Base-by-base conservation (phyloP, 1,140 invertebrate species). In the Drosophila littoralis region DNA sequence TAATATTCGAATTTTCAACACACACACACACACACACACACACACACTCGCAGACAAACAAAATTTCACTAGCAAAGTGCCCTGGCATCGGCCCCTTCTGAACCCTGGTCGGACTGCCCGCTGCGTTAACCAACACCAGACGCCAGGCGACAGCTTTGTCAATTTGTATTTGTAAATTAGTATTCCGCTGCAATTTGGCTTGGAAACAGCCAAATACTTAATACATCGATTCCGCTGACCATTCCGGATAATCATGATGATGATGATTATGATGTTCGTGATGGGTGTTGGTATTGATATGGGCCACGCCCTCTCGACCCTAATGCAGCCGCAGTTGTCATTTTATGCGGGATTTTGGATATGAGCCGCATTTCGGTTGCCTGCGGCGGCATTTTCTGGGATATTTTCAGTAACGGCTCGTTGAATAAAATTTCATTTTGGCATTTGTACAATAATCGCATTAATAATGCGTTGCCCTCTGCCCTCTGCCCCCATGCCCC, bases 121-220 rank as follows among this genome's bases (percentile, higher is more conserved):
- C 67, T 86, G 75, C 70, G 81, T 71, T 67, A 46, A 45, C 68
- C 64, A 77, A 65, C 42, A 45, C 42, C 63, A 79, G 79, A 75
- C 79, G 66, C 66, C 22, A 28, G 52, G 74, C 77, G 76, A 71
- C 65, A 84, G 76, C 77, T 71, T 36, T 48, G 79, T 80, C 83
- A 89, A 89, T 89, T 89, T 89, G 84, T 90, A 89, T 89, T 70
- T 89, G 77, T 80, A 90, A 89, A 89, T 89, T 89, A 90, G 80
- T 89, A 89, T 84, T 84, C 84, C 77, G 70, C 54, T 89, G 85
- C 85, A 89, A 89, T 90, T 89, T 88, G 84, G 80, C 59, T 75
- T 70, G 80, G 54, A 84, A 89, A 79, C 71, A 76, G 69, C 70
- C 72, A 60, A 57, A 75, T 71, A 60, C 67, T 70, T 75, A 65